Conservation (phyloP, 53 echinoderm and acorn worm species). For the Patiria pectinifera region DNA sequence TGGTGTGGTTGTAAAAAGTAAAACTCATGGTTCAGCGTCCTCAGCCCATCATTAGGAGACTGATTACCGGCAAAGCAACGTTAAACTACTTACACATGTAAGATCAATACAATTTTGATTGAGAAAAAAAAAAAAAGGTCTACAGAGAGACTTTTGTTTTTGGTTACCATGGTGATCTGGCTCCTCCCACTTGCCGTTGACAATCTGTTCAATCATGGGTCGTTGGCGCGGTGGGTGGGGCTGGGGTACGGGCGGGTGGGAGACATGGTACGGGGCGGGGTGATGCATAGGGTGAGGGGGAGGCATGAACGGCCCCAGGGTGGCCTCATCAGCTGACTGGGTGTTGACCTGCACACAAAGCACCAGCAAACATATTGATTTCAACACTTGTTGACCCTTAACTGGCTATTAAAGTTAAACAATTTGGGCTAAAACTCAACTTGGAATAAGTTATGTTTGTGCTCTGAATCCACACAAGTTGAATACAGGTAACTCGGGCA, state of each 20-base stretch:
- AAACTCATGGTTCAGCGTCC: no score
- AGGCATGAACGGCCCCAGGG: slow-evolving; percentile 11
- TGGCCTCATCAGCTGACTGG: slow-evolving; percentile 55
- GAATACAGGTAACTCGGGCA: no score
- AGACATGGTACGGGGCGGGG: background rate
- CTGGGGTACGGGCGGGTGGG: slow-evolving; percentile 36
- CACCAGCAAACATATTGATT: background rate
- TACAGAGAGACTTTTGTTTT: background rate
- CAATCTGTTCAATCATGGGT: slow-evolving; percentile 61
- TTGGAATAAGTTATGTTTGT: no score
- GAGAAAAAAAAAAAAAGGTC: background rate
- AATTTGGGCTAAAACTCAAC: no score
- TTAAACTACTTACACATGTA: no score
- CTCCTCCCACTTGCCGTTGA: slow-evolving; percentile 74
- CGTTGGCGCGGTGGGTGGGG: slow-evolving; percentile 19
- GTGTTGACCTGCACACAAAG: background rate
- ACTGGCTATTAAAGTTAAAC: background rate
- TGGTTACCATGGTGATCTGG: slow-evolving; percentile 65
- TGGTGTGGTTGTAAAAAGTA: no score
- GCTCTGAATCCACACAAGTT: no score
- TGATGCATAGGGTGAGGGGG: slow-evolving; percentile 28
- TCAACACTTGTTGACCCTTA: background rate
- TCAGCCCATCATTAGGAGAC: no score
- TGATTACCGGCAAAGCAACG: no score
- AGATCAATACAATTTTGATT: background rate